A percentile compares a stretch with the other conserved stretches of the same genome.
phyloP scores from a whole-genome alignment of 2,888 invertebrate genomes.

The Ormia ochracea region DNA sequence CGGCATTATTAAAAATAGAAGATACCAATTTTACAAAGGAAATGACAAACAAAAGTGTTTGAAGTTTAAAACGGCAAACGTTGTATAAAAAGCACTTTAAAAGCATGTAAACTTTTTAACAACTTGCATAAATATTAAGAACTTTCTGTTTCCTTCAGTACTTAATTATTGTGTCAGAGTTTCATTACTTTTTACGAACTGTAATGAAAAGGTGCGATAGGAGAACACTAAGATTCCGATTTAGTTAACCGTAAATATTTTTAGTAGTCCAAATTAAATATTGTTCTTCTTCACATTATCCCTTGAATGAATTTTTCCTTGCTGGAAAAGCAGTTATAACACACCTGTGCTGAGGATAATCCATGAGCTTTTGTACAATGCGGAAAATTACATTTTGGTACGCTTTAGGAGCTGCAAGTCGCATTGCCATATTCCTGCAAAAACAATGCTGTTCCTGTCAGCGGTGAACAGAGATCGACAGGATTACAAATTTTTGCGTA shows the following conservation, averaged over 20 bases:
- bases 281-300: too few species aligned
- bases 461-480: too few species aligned
- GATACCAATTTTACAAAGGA: constrained; percentile 23
- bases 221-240: background rate
- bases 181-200: background rate
- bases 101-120: background rate
- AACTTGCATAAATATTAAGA: constrained; percentile 6
- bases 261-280: background rate
- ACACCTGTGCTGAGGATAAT: too few species aligned
- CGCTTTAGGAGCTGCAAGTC: too few species aligned
- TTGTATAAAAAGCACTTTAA: background rate
- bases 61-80: background rate
- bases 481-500: too few species aligned
- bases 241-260: background rate
- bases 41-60: constrained; percentile 1
- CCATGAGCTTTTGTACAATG: too few species aligned
- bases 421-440: too few species aligned
- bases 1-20: constrained; percentile 21
- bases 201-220: background rate
- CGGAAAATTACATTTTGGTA: too few species aligned
- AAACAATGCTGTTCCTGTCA: too few species aligned
- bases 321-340: too few species aligned
- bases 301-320: too few species aligned
- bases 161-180: background rate
- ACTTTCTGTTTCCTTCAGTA: background rate